Conservation (phyloP, 2,113 vertebrate species). For the Dascyllus trimaculatus region DNA sequence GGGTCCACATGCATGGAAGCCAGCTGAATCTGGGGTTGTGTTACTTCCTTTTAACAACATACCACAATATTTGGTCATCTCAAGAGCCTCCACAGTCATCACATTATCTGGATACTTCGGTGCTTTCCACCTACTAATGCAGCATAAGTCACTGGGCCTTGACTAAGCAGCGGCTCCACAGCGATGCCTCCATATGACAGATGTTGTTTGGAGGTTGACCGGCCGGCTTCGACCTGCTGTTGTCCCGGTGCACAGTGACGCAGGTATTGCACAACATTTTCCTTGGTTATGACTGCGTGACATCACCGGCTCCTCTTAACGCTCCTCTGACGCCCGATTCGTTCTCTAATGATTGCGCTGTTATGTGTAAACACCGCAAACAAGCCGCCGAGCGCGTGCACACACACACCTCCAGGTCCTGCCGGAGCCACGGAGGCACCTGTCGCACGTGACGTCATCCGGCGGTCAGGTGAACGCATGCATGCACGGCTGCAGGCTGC, state of each 20-base stretch:
- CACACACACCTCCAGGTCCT: conserved; percentile 37
- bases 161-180: conserved; percentile 49
- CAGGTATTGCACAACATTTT: conserved; percentile 75
- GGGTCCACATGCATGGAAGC: conserved; percentile 17
- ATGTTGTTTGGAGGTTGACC: conserved; percentile 71
- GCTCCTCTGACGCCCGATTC: conserved; percentile 56
- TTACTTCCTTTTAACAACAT: conserved; percentile 62
- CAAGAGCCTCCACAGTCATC: conserved; percentile 54
- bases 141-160: conserved; percentile 50
- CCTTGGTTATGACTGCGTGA: conserved; percentile 75
- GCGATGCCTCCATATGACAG: conserved; percentile 51
- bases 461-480: conserved; percentile 59
- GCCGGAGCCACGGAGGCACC: conserved; percentile 59
- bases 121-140: conserved; percentile 68
- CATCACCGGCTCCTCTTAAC: conserved; percentile 68
- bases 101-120: conserved; percentile 53
- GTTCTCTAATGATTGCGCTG: conserved; percentile 56
- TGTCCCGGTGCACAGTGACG: conserved; percentile 66
- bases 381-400: conserved; percentile 19
- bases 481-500: conserved; percentile 32
- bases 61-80: conserved; percentile 71
- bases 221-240: conserved; percentile 61
- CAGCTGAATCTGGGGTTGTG: conserved; percentile 39
- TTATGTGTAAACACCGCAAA: conserved; percentile 80
- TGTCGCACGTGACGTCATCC: conserved; percentile 66